phyloP scores from a whole-genome alignment of 1,140 invertebrate species.

The Ptiloglossa arizonensis region DNA sequence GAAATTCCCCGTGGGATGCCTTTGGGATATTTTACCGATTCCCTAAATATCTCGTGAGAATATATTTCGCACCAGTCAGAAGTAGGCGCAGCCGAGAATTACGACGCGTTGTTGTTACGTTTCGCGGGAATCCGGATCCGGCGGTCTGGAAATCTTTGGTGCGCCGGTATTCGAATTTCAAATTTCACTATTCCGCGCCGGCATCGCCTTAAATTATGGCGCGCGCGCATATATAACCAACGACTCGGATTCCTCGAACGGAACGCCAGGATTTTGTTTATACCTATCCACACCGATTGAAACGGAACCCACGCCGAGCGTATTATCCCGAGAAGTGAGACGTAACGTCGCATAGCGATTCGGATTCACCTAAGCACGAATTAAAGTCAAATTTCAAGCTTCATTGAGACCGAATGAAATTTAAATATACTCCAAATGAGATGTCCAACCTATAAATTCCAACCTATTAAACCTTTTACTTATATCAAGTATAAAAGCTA shows the following conservation, averaged over 20 bases:
- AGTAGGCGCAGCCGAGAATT: conserved; percentile 30
- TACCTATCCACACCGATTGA: not conserved
- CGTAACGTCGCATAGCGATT: not conserved
- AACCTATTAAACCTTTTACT: too few species aligned
- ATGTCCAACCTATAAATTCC: too few species aligned
- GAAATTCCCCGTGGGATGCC: conserved; percentile 42
- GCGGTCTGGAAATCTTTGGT: conserved; percentile 5
- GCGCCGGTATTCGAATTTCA: conserved; percentile 28
- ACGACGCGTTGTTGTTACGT: conserved; percentile 2
- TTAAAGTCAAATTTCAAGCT: too few species aligned
- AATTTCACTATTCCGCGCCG: conserved; percentile 12
- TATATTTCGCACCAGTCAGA: conserved; percentile 17
- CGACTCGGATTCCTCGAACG: not conserved
- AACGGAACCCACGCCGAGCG: not conserved
- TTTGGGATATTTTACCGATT: conserved; percentile 44
- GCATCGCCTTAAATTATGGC: not conserved
- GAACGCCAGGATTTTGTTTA: not conserved
- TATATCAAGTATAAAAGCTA: too few species aligned
- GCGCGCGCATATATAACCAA: not conserved
- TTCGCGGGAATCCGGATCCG: not conserved
- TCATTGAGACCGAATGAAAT: too few species aligned
- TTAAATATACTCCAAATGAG: too few species aligned
- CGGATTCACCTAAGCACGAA: too few species aligned
- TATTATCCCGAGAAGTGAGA: not conserved
- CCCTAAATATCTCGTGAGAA: conserved; percentile 39